Evolutionary conservation across 2,888 invertebrate genomes (phyloP), one percentile per base, ranked within the genome.

Genomic region (Catonia carolina): DNA sequence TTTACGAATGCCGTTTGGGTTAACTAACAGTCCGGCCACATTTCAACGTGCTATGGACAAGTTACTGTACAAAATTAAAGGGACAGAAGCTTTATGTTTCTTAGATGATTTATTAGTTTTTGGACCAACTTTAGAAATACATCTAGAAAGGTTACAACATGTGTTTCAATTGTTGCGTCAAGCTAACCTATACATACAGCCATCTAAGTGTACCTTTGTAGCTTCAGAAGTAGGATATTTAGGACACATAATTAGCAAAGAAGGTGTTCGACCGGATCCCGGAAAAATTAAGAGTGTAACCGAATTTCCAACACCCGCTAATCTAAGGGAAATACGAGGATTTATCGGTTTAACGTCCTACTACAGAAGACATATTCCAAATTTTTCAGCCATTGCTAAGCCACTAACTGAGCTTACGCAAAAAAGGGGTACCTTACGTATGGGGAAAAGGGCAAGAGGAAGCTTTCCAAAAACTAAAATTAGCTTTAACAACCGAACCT

Each of bases 21-120:
- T 70, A 2, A 63, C 63, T 49, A 68, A 68, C 27, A 67, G 68
- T 1, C 69, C 69, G 0, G 63, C 67, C 1, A 68, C 67, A 0
- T 71, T 69, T 55, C 67, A 68, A 36, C 51, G 67, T 1, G 20
- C 68, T 4, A 71, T 71, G 68, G 63, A 71, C 41, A 50, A 57
- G 5, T 63, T 65, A 1, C 56, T 70, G 17, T 54, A 60, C 0
- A 67, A 64, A 0, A 39, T 69, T 14, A 55, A 52, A n/a, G 62
- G 63, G 0, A 37, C 14, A 8, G 51, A 56, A 15, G 55, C 56
- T 17, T 61, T 37, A 15, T 14, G 12, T 15, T 66, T 66, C 22
- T 18, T 52, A 3, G 52, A 52, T 41, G 52, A 52, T 41, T 12
- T 52, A 2, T 20, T 52, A 12, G 14, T 36, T 3, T 52, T 39